Conservation (phyloP, 2,113 vertebrate genomes). For the Mormoops blainvillei region DNA sequence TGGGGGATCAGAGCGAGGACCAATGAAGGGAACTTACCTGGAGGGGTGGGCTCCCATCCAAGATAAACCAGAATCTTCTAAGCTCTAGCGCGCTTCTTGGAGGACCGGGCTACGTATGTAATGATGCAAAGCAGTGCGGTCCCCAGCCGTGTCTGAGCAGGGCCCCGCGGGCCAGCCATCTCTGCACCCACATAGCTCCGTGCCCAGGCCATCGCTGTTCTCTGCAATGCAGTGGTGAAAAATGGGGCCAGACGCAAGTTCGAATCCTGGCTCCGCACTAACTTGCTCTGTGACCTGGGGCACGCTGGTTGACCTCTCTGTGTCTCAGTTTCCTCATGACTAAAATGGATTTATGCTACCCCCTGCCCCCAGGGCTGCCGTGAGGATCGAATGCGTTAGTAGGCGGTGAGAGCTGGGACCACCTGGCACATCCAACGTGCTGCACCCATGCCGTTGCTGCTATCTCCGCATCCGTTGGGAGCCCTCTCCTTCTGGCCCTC, state of each 20-base stretch:
- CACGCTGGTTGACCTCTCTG: not conserved
- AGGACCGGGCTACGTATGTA: not conserved
- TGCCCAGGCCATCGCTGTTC: too few species aligned
- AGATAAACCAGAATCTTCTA: not conserved
- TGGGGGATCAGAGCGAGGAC: not conserved
- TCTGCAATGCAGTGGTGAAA: not conserved
- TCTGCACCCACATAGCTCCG: not conserved
- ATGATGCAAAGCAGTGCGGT: not conserved
- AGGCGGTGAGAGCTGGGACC: not conserved
- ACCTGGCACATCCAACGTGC: rapidly evolving
- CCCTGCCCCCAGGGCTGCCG: not conserved
- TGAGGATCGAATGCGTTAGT: not conserved
- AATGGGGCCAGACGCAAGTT: not conserved
- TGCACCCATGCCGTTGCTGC: rapidly evolving
- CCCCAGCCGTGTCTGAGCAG: not conserved
- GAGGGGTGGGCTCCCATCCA: not conserved
- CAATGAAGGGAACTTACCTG: not conserved
- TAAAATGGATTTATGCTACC: not conserved
- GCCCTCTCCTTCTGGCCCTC: not conserved
- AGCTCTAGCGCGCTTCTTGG: not conserved
- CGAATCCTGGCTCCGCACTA: not conserved
- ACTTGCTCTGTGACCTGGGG: not conserved
- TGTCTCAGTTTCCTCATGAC: not conserved
- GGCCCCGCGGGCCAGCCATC: not conserved
- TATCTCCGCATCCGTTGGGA: not conserved